These are phyloP conservation scores for Sinelater perroti DNA, from an alignment of 2,888 invertebrate species.

Conservation along the genomic window DNA sequence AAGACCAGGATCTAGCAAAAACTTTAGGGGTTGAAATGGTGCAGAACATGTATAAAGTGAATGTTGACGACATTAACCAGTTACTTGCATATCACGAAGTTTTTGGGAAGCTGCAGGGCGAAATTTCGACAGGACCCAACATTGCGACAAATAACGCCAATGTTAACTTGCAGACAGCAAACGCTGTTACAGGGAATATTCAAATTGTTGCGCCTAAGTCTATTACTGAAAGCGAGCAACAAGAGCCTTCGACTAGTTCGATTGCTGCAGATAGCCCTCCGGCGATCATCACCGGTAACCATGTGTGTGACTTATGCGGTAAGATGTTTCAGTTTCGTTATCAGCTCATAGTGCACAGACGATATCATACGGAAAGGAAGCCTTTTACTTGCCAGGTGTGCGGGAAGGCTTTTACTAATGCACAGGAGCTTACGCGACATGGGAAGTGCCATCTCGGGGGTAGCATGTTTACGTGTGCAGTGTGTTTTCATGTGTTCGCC, in stretches of 20 bases:
- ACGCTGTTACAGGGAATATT: slow-evolving; percentile 46
- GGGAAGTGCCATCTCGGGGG: slow-evolving; percentile 86
- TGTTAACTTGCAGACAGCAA: slow-evolving; percentile 39
- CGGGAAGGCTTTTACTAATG: slow-evolving; percentile 83
- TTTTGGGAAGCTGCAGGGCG: slow-evolving; percentile 74
- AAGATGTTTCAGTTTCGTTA: slow-evolving; percentile 89
- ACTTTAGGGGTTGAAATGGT: slow-evolving; percentile 74
- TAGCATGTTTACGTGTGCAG: slow-evolving; percentile 76
- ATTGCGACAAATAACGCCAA: slow-evolving; percentile 39
- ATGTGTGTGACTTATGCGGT: slow-evolving; percentile 85
- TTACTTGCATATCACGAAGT: slow-evolving; percentile 87
- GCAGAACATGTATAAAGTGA: slow-evolving; percentile 83
- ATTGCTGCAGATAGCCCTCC: slow-evolving; percentile 70
- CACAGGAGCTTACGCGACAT: slow-evolving; percentile 80
- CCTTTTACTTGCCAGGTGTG: slow-evolving; percentile 84
- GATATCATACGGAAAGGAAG: slow-evolving; percentile 86
- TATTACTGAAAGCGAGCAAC: slow-evolving; percentile 64
- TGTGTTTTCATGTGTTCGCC: slow-evolving; percentile 79
- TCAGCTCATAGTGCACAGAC: slow-evolving; percentile 85
- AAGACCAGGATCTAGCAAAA: slow-evolving; percentile 69
- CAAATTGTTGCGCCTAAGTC: slow-evolving; percentile 54
- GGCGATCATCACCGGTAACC: slow-evolving; percentile 67
- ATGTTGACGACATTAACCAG: slow-evolving; percentile 86
- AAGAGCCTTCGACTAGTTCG: slow-evolving; percentile 65
- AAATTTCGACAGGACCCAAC: slow-evolving; percentile 60